Evolutionary conservation across 2,797 vertebrate species (phyloP), one percentile per base, ranked within the genome.

Genomic region (Thunnus albacares): DNA sequence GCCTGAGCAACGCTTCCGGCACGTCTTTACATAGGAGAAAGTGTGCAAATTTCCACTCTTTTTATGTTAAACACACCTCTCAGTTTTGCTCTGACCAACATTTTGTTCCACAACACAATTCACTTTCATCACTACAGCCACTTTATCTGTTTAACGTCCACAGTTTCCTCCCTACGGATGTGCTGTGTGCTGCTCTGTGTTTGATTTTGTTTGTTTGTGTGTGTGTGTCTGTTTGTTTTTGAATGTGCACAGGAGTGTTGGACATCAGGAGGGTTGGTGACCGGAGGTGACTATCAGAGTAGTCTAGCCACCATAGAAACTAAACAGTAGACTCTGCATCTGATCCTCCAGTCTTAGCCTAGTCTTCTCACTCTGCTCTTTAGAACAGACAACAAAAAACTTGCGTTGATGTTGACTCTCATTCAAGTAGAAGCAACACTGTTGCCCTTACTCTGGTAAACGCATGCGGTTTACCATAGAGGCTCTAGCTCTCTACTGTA

Each of bases 221-320:
- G 83, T 93, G 90, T 94, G 85, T 94, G 93, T 94, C 80, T 95
- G 94, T 95, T 89, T 96, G 93, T 96, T 94, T 95, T 93, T 94
- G 93, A 94, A 93, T 92, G 94, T 95, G 94, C 87, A 94, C 95
- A 96, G 95, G 95, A 95, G 93, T 94, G 94, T 96, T 94, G 93
- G 94, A 94, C 94, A 86, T 92, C 95, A 90, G 95, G 93, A 94
- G 93, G 93, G 92, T 95, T 95, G 95, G 94, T 94, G 94, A 96
- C 92, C 91, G 89, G 95, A 96, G 96, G 96, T 96, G 96, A 96
- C 94, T 96, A 96, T 96, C 94, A 96, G 95, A 93, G 93, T 96
- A 96, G 95, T 92, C 80, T 96, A 96, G 95, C 93, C 92, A 94
- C 89, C 88, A 94, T 95, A 96, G 94, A 92, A 79, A 94, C 93